Evolutionary conservation across 2,113 vertebrate species (phyloP), one percentile per base, ranked within the genome.

Genomic region (Lipophrys pholis): DNA sequence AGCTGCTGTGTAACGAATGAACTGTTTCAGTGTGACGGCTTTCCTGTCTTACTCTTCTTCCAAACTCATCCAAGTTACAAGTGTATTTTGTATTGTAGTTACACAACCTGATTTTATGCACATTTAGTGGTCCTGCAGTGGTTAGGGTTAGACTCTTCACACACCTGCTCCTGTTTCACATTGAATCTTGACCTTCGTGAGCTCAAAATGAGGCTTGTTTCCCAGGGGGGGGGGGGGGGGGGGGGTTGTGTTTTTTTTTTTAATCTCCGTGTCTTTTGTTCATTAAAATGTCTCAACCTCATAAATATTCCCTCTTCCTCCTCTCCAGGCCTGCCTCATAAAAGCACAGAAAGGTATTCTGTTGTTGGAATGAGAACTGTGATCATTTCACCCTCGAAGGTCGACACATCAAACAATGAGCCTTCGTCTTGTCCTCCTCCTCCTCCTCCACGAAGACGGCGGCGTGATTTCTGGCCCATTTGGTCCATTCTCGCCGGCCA

Each of bases 191-290:
- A 82, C 84, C 80, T 79, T 71, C 40, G 10, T 69, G 54, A 80
- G 70, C 65, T 61, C 68, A 65, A 77, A 82, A 66, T 2, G 3
- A 75, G 52, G 62, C 77, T 60, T 68, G 66, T 78, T 69, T 85
- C 74, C 63, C 59, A 15, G 15, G 35, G n/a, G n/a, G n/a, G n/a
- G n/a, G n/a, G n/a, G n/a, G n/a, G n/a, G n/a, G n/a, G n/a, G n/a
- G n/a, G n/a, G n/a, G n/a, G n/a, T n/a, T n/a, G n/a, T n/a, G n/a
- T n/a, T n/a, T n/a, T n/a, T n/a, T n/a, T n/a, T n/a, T n/a, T n/a
- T n/a, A n/a, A n/a, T n/a, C n/a, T n/a, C 61, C 11, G 11, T 80
- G 60, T 75, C 69, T 76, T 87, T 88, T 90, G 85, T 86, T 80
- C 40, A 8, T 16, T 49, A 42, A 16, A 55, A 76, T 56, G 67